A percentile compares a stretch with the other conserved stretches of the same genome.
phyloP scores from a whole-genome alignment of 1,140 invertebrate genomes.

The Cydia splendana region DNA sequence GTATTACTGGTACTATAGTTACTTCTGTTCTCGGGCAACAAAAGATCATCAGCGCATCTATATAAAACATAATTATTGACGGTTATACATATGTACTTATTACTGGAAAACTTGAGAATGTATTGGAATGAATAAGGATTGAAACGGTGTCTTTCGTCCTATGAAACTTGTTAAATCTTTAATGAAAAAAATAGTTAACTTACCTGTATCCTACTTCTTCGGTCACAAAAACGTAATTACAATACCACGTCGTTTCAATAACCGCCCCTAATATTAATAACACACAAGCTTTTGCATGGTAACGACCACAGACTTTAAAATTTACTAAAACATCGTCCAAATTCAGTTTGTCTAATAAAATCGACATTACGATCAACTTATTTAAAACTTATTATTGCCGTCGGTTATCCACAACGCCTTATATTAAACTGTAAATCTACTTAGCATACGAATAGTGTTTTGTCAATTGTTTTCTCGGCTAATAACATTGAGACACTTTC shows the following conservation, averaged over 20 bases:
- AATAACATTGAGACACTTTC: not conserved
- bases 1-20: not conserved
- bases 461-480: not conserved
- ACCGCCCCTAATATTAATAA: not conserved
- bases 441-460: constrained; percentile 7
- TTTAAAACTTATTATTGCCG: not conserved
- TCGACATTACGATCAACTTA: not conserved
- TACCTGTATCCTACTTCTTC: constrained; percentile 3
- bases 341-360: not conserved
- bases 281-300: not conserved
- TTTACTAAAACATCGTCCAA: constrained; percentile 9
- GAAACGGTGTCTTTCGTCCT: too few species aligned
- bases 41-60: not conserved
- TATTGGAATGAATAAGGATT: too few species aligned
- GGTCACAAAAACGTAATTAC: constrained; percentile 18
- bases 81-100: not conserved
- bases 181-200: not conserved
- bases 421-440: not conserved
- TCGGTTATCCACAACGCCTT: not conserved
- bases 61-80: not conserved
- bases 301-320: constrained; percentile 1
- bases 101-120: not conserved
- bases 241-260: too few species aligned
- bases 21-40: not conserved
- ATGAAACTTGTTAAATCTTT: too few species aligned